Evolutionary conservation across 2,797 vertebrate species (phyloP).

Genomic region (Petrocephalus sullivani): DNA sequence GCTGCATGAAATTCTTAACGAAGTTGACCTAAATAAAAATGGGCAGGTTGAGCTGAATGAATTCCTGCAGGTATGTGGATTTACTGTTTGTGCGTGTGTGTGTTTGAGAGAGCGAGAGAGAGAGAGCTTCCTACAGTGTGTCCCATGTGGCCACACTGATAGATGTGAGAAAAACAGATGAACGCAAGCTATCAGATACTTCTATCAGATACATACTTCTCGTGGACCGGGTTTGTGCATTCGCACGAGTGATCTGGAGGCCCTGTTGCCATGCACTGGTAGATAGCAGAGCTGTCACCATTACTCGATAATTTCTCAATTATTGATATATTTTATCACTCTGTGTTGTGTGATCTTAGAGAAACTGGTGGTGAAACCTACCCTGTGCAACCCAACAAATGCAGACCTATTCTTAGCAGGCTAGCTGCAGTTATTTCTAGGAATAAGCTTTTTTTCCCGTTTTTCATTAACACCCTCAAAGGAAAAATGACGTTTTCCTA

Average conservation of each 20-base stretch:
- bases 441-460: neutral
- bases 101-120: neutral
- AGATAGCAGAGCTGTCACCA: neutral
- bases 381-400: neutral
- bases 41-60: conserved; percentile 94
- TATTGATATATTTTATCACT: neutral
- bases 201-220: neutral
- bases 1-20: conserved; percentile 90
- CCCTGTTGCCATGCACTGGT: neutral
- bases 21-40: conserved; percentile 97
- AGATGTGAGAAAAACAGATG: neutral
- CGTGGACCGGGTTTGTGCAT: no score
- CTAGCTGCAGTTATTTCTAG: neutral
- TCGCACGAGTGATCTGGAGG: neutral
- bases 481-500: neutral
- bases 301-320: neutral
- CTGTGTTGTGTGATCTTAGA: neutral
- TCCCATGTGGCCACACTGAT: no score
- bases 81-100: neutral
- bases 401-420: neutral
- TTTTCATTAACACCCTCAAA: neutral
- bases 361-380: neutral
- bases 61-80: conserved; percentile 81
- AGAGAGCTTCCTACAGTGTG: neutral
- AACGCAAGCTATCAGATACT: neutral